Percentiles rank a stretch among this genome's conserved stretches.
phyloP scores from a whole-genome alignment of 1,140 invertebrate species.

The Danaus melanippus region DNA sequence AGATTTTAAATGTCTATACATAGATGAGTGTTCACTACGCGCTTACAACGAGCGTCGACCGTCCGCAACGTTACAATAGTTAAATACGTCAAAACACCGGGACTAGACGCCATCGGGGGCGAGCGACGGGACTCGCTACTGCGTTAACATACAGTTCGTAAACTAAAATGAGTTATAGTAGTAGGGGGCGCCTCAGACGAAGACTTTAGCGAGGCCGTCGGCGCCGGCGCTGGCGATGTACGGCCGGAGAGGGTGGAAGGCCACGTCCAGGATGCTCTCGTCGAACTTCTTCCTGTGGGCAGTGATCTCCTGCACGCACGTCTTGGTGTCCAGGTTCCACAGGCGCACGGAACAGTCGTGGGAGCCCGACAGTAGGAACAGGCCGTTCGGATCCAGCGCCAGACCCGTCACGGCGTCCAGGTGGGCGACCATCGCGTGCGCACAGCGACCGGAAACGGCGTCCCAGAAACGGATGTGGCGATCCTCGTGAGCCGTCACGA shows the following conservation, averaged over 20 bases:
- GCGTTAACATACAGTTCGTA: slow-evolving; percentile 35
- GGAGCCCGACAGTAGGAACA: slow-evolving; percentile 96
- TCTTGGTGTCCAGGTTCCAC: slow-evolving; percentile 99
- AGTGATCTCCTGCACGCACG: slow-evolving; percentile 99
- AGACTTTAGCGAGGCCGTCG: slow-evolving; percentile 98
- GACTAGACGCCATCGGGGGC: slow-evolving; percentile 19
- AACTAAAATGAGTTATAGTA: slow-evolving; percentile 24
- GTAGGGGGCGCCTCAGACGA: slow-evolving; percentile 75
- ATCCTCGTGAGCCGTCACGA: slow-evolving; percentile 98
- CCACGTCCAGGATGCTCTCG: slow-evolving; percentile 98
- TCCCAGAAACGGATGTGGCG: slow-evolving; percentile 99
- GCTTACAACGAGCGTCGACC: slow-evolving; percentile 45
- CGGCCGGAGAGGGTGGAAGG: slow-evolving; percentile 98
- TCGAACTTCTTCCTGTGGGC: slow-evolving; percentile 99
- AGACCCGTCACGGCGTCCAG: slow-evolving; percentile 98
- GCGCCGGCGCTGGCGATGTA: slow-evolving; percentile 99
- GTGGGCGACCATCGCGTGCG: slow-evolving; percentile 99
- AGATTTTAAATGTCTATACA: slow-evolving; percentile 71
- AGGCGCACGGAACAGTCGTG: slow-evolving; percentile 99
- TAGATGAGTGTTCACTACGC: slow-evolving; percentile 67
- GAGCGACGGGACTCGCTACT: slow-evolving; percentile 29
- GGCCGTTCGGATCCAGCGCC: slow-evolving; percentile 97
- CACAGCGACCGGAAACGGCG: slow-evolving; percentile 93
- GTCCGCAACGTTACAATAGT: slow-evolving; percentile 48
- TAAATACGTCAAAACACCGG: slow-evolving; percentile 45